A percentile compares a stretch with the other conserved stretches of the same genome.
Evolutionary conservation across 2,888 invertebrate genomes (phyloP).

Genomic region (Rotaria macrura): DNA sequence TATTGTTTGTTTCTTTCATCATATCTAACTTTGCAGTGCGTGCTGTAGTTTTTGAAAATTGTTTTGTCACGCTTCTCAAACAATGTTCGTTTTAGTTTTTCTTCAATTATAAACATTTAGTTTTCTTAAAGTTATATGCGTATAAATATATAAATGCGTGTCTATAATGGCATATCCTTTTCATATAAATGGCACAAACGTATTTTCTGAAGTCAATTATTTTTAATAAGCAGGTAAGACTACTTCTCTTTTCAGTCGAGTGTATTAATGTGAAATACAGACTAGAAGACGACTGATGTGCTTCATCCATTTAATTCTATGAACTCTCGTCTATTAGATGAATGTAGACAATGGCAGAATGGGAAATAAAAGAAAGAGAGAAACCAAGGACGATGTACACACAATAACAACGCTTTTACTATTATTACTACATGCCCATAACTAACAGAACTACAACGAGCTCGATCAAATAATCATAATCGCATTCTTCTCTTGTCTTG

Average conservation of each 20-base stretch:
- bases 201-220: neutral
- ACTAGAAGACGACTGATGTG: neutral
- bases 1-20: too few relatives aligned
- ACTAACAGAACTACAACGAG: neutral
- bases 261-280: neutral
- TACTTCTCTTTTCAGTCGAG: neutral
- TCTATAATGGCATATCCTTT: neutral
- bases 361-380: neutral
- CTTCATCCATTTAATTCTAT: neutral
- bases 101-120: neutral
- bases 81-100: neutral
- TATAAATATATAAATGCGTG: neutral
- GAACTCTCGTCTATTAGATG: neutral
- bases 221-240: neutral
- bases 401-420: neutral
- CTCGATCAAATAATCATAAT: constrained; percentile 12
- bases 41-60: too few relatives aligned
- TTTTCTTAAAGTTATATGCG: neutral
- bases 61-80: neutral
- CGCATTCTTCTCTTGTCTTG: neutral
- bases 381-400: neutral
- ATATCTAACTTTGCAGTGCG: too few relatives aligned
- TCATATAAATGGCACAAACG: neutral
- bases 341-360: neutral
- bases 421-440: neutral